Evolutionary conservation across 2,113 vertebrate genomes (phyloP).

Genomic region (Chauna torquata): DNA sequence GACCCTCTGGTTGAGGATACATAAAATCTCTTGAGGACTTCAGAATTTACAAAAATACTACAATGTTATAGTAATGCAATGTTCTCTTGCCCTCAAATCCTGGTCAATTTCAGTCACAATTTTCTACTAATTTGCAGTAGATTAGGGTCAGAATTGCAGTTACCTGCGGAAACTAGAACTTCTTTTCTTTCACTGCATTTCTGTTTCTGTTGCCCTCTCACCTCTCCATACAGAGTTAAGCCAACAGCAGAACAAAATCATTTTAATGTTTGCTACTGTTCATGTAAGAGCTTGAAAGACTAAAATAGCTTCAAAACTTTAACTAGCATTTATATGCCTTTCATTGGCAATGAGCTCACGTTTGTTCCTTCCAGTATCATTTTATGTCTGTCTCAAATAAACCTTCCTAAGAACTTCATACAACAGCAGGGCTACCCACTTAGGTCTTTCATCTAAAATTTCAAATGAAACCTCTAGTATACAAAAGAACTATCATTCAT

Average conservation of each 20-base stretch:
- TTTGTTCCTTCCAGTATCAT: not conserved
- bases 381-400: not conserved
- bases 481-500: not conserved
- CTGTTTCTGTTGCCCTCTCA: not conserved
- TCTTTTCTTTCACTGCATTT: not conserved
- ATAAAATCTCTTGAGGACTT: not conserved
- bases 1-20: not conserved
- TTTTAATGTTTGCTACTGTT: not conserved
- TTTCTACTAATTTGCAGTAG: not conserved
- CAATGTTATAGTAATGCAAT: fast-evolving
- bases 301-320: not conserved
- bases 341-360: not conserved
- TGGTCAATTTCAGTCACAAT: not conserved
- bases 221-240: not conserved
- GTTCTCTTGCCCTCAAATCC: not conserved
- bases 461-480: not conserved
- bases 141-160: not conserved
- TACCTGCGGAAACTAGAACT: not conserved
- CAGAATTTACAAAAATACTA: not conserved
- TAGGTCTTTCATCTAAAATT: not conserved
- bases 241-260: not conserved
- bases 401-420: not conserved
- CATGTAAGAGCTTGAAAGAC: not conserved
- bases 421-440: not conserved
- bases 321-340: not conserved